Evolutionary conservation across 2,797 vertebrate genomes (phyloP).

Genomic region (Halcyon badia): DNA sequence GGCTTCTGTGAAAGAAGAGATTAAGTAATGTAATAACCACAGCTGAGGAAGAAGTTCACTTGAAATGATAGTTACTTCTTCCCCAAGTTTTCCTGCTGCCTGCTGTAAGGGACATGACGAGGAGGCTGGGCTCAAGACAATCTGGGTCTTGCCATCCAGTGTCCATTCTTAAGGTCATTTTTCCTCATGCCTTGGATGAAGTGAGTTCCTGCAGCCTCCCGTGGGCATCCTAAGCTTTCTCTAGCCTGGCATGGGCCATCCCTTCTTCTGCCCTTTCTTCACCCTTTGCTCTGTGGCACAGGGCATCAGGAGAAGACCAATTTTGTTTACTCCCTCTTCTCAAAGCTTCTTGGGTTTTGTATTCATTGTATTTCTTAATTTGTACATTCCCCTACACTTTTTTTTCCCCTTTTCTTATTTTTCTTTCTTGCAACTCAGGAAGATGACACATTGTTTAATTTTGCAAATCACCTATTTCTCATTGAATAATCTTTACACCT

Average conservation of each 20-base stretch:
- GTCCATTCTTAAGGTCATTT: background rate
- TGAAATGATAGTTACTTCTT: background rate
- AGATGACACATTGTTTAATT: background rate
- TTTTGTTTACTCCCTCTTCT: background rate
- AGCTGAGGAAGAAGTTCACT: background rate
- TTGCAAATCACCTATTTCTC: background rate
- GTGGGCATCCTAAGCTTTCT: background rate
- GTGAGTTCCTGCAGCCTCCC: background rate
- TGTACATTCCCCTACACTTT: background rate
- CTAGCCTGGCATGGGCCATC: background rate
- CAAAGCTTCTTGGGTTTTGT: background rate
- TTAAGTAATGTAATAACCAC: background rate
- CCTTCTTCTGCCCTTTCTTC: background rate
- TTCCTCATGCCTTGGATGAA: background rate
- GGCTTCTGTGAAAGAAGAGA: background rate
- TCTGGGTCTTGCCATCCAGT: background rate
- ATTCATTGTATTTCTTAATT: background rate
- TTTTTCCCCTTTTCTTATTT: background rate
- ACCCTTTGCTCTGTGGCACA: background rate
- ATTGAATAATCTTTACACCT: background rate
- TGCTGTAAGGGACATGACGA: accelerated
- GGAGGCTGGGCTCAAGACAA: background rate
- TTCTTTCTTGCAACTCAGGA: background rate
- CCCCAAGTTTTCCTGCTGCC: background rate
- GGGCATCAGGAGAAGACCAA: background rate